These are phyloP conservation scores for Anguilla pacifica DNA, from an alignment of 2,797 vertebrate genomes.

Conservation along the genomic window DNA sequence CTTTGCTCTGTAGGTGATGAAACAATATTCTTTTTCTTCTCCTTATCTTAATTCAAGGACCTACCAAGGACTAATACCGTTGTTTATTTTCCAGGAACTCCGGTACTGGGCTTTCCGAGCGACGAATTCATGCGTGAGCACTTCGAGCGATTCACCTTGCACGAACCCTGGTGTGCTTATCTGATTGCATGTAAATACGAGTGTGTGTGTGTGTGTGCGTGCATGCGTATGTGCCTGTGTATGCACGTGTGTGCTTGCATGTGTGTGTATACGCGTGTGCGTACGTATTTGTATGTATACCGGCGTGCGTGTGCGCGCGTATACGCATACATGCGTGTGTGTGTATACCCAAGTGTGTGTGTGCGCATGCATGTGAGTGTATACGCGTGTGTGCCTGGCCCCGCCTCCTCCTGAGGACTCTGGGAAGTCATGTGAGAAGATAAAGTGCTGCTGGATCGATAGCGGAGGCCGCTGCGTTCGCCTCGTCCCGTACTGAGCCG, in stretches of 20 bases:
- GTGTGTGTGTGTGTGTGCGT: constrained; percentile 9
- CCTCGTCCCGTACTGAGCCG: constrained; percentile 42
- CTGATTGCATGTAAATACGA: background rate
- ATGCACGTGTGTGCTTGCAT: background rate
- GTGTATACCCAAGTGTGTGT: constrained; percentile 23
- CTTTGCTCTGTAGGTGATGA: background rate
- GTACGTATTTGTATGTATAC: background rate
- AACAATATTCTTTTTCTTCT: background rate
- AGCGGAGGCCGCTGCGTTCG: constrained; percentile 27
- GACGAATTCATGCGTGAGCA: background rate
- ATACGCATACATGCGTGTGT: background rate
- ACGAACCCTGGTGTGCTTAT: constrained; percentile 20
- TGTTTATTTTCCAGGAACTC: background rate
- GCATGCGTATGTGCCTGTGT: constrained; percentile 27
- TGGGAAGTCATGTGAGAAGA: constrained; percentile 66
- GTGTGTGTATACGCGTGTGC: background rate
- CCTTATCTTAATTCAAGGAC: background rate
- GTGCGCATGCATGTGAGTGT: background rate
- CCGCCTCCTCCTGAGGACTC: constrained; percentile 43
- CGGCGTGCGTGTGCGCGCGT: constrained; percentile 6
- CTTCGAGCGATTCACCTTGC: background rate
- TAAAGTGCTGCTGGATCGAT: constrained; percentile 63
- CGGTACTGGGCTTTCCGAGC: background rate
- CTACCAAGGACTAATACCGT: background rate
- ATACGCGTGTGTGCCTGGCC: background rate